These are phyloP conservation scores for Gopherus evgoodei DNA, from an alignment of 2,113 vertebrate genomes.

Conservation along the genomic window DNA sequence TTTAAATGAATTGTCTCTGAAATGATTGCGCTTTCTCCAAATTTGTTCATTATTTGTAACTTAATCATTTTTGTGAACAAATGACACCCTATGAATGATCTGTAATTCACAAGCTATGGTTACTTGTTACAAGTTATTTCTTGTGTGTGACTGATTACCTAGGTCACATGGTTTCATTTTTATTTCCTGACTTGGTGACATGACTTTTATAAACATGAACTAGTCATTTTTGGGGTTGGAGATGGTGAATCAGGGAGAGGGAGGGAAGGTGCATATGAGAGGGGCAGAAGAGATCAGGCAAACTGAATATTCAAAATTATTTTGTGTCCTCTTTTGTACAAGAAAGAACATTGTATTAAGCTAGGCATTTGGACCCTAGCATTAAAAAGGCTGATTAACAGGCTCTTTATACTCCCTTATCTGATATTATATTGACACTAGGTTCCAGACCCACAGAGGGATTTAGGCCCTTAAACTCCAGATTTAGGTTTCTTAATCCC, in stretches of 20 bases:
- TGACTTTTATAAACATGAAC: neutral
- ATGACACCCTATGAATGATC: conserved; percentile 47
- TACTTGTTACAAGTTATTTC: conserved; percentile 58
- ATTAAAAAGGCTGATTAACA: neutral
- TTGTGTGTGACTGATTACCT: conserved; percentile 30
- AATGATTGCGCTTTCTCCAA: conserved; percentile 34
- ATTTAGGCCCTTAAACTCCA: too few relatives aligned
- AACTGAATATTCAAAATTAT: neutral
- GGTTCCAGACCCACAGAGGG: too few relatives aligned
- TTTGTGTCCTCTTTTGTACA: neutral
- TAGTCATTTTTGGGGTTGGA: neutral
- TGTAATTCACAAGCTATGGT: conserved; percentile 53
- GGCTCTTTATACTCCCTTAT: neutral
- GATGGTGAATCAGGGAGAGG: neutral
- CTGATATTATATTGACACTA: conserved; percentile 8
- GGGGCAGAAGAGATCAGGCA: accelerated
- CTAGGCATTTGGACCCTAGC: neutral
- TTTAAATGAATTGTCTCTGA: conserved; percentile 49
- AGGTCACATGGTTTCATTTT: conserved; percentile 14
- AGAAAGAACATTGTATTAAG: neutral
- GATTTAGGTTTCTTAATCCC: too few relatives aligned
- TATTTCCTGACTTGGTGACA: neutral
- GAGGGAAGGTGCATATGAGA: too few relatives aligned
- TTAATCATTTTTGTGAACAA: conserved; percentile 70
- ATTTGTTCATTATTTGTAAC: conserved; percentile 74